phyloP scores from a whole-genome alignment of 2,113 vertebrate genomes.

The Tympanuchus pallidicinctus region DNA sequence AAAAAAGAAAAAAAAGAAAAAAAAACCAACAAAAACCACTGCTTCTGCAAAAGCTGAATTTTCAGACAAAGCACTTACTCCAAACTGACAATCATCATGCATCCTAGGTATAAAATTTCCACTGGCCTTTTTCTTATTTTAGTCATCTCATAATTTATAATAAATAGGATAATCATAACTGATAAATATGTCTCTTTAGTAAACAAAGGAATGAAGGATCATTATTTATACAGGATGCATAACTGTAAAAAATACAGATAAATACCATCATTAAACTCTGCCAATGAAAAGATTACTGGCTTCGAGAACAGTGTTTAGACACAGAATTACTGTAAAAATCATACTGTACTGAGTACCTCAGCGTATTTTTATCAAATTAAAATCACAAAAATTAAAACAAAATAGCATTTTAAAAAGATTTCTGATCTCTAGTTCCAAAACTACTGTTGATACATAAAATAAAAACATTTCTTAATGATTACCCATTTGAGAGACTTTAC shows the following conservation, averaged over 20 bases:
- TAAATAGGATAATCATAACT: conserved; percentile 86
- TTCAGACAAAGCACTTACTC: conserved; percentile 73
- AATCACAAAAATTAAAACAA: conserved; percentile 85
- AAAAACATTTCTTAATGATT: conserved; percentile 86
- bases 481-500: conserved; percentile 83
- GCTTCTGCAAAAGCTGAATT: conserved; percentile 76
- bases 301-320: conserved; percentile 83
- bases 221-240: conserved; percentile 85
- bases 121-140: conserved; percentile 84
- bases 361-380: conserved; percentile 85
- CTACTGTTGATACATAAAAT: conserved; percentile 85
- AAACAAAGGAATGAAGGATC: conserved; percentile 88
- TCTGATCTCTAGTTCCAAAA: conserved; percentile 83
- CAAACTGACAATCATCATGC: conserved; percentile 78
- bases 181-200: conserved; percentile 85
- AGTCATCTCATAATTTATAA: conserved; percentile 86
- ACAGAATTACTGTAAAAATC: conserved; percentile 84
- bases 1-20: background rate
- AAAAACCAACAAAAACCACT: conserved; percentile 45
- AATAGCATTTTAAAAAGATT: conserved; percentile 84
- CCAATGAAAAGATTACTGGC: conserved; percentile 86
- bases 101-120: conserved; percentile 81
- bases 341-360: conserved; percentile 83
- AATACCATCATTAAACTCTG: conserved; percentile 81
- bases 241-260: conserved; percentile 86